Percentiles rank a stretch among this genome's conserved stretches.
phyloP scores from a whole-genome alignment of 35 echinoderm and acorn worm species.

The Ophioderma brevispina region DNA sequence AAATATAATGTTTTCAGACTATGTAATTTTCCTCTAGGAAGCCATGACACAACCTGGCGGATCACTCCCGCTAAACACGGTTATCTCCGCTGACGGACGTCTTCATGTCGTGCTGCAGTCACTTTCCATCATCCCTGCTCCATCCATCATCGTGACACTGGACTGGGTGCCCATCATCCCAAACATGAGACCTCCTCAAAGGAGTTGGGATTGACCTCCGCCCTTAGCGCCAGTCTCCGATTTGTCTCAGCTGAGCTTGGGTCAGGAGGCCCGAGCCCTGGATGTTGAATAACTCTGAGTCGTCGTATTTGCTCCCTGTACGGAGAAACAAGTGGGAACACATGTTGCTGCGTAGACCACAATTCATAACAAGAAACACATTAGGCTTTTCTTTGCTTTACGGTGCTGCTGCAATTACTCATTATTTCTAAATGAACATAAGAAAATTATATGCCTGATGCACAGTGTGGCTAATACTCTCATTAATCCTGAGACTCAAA shows the following conservation, averaged over 20 bases:
- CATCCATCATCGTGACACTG: neutral
- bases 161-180: neutral
- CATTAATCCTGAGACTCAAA: no score
- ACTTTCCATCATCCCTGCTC: neutral
- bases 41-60: neutral
- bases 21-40: no score
- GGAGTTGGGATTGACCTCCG: neutral
- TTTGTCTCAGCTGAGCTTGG: slow-evolving; percentile 38
- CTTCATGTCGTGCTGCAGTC: neutral
- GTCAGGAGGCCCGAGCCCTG: slow-evolving; percentile 31
- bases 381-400: no score
- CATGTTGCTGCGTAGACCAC: no score
- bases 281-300: slow-evolving; percentile 2
- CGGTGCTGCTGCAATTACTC: no score
- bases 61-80: slow-evolving; percentile 13
- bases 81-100: slow-evolving; percentile 12
- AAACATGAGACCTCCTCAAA: no score
- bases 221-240: slow-evolving; percentile 23
- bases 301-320: slow-evolving; percentile 33
- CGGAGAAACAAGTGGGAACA: neutral
- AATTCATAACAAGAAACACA: no score
- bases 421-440: no score
- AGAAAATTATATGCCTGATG: no score
- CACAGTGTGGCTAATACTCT: no score
- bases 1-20: no score